phyloP scores from a whole-genome alignment of 2,888 invertebrate species.

The Polymixis flavicincta region DNA sequence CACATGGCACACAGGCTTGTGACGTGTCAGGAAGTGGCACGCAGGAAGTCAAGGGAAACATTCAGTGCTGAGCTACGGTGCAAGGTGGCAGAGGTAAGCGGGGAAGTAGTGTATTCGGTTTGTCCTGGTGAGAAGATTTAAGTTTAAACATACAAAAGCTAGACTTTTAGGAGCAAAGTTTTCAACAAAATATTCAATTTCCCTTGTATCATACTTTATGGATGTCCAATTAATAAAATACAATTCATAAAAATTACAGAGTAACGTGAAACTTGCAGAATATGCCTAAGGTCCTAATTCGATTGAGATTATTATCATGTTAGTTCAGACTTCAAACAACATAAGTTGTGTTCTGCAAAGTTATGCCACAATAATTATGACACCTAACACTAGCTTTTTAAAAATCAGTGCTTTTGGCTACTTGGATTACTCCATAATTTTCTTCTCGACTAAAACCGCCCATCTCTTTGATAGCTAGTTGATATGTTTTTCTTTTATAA shows the following conservation, averaged over 20 bases:
- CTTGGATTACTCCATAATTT: background rate
- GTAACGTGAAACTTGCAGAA: background rate
- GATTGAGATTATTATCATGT: background rate
- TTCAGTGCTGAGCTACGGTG: conserved; percentile 67
- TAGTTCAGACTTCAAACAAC: no score
- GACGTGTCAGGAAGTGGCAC: conserved; percentile 85
- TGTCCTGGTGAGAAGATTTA: background rate
- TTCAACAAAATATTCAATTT: background rate
- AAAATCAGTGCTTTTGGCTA: background rate
- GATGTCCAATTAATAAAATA: background rate
- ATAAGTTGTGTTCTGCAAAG: no score
- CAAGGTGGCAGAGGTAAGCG: conserved; percentile 63
- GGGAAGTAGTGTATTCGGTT: background rate
- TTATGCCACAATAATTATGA: background rate
- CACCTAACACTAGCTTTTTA: background rate
- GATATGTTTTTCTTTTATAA: background rate
- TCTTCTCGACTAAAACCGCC: background rate
- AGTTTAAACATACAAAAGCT: background rate
- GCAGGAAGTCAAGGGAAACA: conserved; percentile 86
- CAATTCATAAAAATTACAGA: background rate
- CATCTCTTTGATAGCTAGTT: background rate
- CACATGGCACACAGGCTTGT: conserved; percentile 81
- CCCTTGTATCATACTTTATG: background rate
- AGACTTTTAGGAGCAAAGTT: background rate
- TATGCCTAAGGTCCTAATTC: background rate